Conservation (phyloP, 2,888 invertebrate species). For the Mycalesis mineus region DNA sequence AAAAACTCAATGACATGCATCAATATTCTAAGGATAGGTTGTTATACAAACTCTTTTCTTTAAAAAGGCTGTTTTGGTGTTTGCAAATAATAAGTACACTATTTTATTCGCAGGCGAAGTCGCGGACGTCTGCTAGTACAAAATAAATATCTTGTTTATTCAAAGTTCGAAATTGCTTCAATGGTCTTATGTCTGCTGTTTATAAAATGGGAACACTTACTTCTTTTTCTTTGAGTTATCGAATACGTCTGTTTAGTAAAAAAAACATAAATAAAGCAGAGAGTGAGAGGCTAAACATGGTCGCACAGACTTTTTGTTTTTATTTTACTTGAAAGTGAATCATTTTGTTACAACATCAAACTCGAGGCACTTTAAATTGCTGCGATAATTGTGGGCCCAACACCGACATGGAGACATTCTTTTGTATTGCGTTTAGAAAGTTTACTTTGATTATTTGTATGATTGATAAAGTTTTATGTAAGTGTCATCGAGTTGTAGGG, state of each 20-base stretch:
- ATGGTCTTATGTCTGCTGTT: constrained; percentile 5
- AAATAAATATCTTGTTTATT: too few species aligned
- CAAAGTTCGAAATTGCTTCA: not conserved
- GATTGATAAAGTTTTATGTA: not conserved
- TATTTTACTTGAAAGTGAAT: constrained; percentile 38
- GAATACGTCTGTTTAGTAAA: constrained; percentile 15
- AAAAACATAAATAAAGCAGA: constrained; percentile 13
- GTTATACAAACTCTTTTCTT: too few species aligned
- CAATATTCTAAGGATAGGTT: too few species aligned
- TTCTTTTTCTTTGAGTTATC: constrained; percentile 15
- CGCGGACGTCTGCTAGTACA: too few species aligned
- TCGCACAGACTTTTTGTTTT: constrained; percentile 26
- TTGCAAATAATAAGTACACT: too few species aligned
- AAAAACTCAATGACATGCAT: too few species aligned
- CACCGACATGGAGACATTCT: constrained; percentile 24
- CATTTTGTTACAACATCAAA: constrained; percentile 35
- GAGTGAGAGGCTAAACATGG: constrained; percentile 40
- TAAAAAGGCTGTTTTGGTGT: too few species aligned
- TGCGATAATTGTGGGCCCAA: constrained; percentile 21
- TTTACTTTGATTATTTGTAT: constrained; percentile 14
- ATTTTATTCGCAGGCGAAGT: too few species aligned
- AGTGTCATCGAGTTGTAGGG: not conserved
- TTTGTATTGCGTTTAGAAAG: constrained; percentile 27
- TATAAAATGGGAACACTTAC: constrained; percentile 7
- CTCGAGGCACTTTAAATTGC: constrained; percentile 27